Base-by-base conservation (phyloP, 2,888 invertebrate species). In the Mantis religiosa region DNA sequence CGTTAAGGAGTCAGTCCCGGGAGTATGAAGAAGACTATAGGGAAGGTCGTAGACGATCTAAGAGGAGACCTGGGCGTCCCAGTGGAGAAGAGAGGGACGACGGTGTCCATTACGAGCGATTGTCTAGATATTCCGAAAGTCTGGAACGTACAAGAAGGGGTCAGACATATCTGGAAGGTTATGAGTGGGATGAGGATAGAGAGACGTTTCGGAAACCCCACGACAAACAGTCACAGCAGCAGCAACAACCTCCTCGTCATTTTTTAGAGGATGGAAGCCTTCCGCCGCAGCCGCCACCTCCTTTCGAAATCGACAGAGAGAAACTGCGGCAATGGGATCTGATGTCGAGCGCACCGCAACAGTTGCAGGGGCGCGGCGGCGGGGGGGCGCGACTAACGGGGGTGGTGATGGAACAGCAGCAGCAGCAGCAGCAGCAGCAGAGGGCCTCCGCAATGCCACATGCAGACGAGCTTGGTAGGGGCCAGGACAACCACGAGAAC, bases 251-350 rank as follows among this genome's bases (percentile, higher is more conserved):
- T 28, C 90, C 89, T 84, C 90, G 90, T 89, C 89, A 90, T 93
- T 94, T 94, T 94, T 94, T 94, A 94, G 94, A 92, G 92, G 93
- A 93, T 91, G 93, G 93, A 93, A 92, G 93, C 92, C 93, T 93
- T 92, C 93, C 93, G 84, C 88, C 90, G 27, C 89, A 92, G 92
- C 92, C 91, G 89, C 92, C 91, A 92, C 92, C 88, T 83, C 92
- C 92, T 89, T 93, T 94, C 92, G 94, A 94, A 93, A 95, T 97
- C 92, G 97, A 97, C 94, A 95, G 97, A 91, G 97, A 97, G 94
- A 97, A 97, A 91, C 95, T 97, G 91, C 95, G 97, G 88, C 97
- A 97, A 92, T 97, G 97, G 97, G 97, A 97, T 94, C 95, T 97
- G 92, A 95, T 97, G 96, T 97, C 97, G 90, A 97, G 97, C 94